A percentile compares a stretch with the other conserved stretches of the same genome.
phyloP scores from a whole-genome alignment of 2,797 vertebrate genomes.

The Tadarida brasiliensis region DNA sequence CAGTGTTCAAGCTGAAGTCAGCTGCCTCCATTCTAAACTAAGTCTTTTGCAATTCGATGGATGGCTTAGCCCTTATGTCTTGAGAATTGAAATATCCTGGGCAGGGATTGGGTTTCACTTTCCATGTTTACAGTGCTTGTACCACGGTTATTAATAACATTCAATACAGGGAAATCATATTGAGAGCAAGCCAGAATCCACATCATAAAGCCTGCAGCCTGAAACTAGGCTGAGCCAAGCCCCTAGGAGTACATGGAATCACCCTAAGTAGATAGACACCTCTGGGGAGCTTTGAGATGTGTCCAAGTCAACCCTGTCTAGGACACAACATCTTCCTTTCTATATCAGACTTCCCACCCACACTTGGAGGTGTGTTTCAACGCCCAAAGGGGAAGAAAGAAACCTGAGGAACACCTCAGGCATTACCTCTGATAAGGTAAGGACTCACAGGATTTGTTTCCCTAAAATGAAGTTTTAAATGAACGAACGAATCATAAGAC shows the following conservation, averaged over 20 bases:
- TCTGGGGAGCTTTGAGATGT: background rate
- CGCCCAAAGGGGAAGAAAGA: background rate
- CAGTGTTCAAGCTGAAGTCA: conserved; percentile 73
- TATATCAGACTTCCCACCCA: background rate
- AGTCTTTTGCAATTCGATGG: conserved; percentile 72
- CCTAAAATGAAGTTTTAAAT: background rate
- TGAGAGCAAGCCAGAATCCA: conserved; percentile 59
- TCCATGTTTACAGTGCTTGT: conserved; percentile 64
- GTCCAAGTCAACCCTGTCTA: background rate
- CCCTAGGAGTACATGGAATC: background rate
- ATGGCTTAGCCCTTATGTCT: conserved; percentile 64
- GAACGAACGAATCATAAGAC: conserved; percentile 20
- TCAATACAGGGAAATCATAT: conserved; percentile 43
- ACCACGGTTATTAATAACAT: conserved; percentile 78
- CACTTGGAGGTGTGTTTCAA: background rate
- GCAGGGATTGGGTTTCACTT: conserved; percentile 70
- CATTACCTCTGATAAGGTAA: background rate
- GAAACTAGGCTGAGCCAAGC: background rate
- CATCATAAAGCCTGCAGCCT: conserved; percentile 21
- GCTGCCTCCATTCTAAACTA: conserved; percentile 80
- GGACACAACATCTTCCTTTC: conserved; percentile 31
- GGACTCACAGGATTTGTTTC: background rate
- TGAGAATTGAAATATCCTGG: conserved; percentile 74
- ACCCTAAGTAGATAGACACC: background rate
- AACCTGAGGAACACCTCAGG: background rate